These are phyloP conservation scores for Psittacula echo DNA, from an alignment of 2,797 vertebrate genomes.

Conservation along the genomic window DNA sequence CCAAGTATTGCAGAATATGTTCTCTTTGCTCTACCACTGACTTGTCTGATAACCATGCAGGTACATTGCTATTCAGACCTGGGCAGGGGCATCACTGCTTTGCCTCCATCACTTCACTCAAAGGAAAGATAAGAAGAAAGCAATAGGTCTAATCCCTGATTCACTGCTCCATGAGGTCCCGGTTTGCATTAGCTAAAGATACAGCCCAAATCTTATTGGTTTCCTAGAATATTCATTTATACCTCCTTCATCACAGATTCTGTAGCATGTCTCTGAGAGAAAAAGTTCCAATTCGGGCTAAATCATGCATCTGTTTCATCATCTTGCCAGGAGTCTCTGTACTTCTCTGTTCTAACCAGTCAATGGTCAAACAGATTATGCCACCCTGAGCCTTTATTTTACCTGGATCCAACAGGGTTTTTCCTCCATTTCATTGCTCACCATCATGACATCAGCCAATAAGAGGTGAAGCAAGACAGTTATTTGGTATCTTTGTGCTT, in stretches of 20 bases:
- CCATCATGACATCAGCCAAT: neutral
- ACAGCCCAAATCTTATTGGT: accelerated
- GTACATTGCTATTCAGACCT: neutral
- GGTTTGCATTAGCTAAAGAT: neutral
- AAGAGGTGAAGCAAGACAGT: neutral
- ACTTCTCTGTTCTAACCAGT: neutral
- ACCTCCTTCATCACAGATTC: neutral
- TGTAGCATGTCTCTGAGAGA: neutral
- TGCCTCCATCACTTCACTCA: neutral
- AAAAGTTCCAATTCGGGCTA: neutral
- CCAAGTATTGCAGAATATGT: neutral
- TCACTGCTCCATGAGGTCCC: neutral
- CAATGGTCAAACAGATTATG: neutral
- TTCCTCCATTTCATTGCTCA: neutral
- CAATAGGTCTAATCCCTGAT: accelerated
- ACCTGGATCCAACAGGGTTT: neutral
- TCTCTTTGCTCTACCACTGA: neutral
- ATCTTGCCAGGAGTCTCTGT: neutral
- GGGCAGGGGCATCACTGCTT: accelerated
- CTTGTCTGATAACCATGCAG: neutral
- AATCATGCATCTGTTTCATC: neutral
- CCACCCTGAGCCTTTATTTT: neutral
- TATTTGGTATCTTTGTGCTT: neutral
- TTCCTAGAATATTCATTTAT: conserved; percentile 10
- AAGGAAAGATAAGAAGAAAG: neutral